Conservation (phyloP, 2,888 invertebrate genomes). For the Meloe dianella region DNA sequence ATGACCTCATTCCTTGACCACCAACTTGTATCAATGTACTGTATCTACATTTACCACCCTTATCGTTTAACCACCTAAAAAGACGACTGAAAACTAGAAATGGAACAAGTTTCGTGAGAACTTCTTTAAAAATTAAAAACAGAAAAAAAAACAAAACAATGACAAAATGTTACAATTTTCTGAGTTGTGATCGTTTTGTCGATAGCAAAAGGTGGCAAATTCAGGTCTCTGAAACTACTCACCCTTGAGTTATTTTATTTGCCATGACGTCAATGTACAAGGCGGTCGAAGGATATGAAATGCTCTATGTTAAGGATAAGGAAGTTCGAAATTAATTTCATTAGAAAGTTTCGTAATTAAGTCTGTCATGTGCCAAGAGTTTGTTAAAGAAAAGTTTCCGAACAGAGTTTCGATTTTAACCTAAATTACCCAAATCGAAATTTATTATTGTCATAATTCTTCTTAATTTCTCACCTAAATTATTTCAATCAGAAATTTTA, state of each 20-base stretch:
- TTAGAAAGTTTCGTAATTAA: constrained; percentile 57
- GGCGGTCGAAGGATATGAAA: constrained; percentile 48
- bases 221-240: neutral
- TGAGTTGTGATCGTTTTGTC: neutral
- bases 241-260: neutral
- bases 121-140: neutral
- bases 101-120: constrained; percentile 1
- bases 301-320: constrained; percentile 50
- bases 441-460: neutral
- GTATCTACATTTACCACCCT: neutral
- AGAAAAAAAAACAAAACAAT: neutral
- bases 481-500: no score
- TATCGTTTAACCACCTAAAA: constrained; percentile 27
- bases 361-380: constrained; percentile 57
- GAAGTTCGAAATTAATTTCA: constrained; percentile 57
- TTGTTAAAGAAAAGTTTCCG: constrained; percentile 46
- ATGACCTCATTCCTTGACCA: constrained; percentile 41
- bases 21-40: constrained; percentile 36
- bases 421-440: neutral
- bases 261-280: constrained; percentile 19
- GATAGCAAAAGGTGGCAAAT: neutral
- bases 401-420: constrained; percentile 12
- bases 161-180: neutral
- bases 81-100: neutral
- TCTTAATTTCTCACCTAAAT: neutral